Evolutionary conservation across 2,113 vertebrate genomes (phyloP).

Genomic region (Laticauda laticaudata): DNA sequence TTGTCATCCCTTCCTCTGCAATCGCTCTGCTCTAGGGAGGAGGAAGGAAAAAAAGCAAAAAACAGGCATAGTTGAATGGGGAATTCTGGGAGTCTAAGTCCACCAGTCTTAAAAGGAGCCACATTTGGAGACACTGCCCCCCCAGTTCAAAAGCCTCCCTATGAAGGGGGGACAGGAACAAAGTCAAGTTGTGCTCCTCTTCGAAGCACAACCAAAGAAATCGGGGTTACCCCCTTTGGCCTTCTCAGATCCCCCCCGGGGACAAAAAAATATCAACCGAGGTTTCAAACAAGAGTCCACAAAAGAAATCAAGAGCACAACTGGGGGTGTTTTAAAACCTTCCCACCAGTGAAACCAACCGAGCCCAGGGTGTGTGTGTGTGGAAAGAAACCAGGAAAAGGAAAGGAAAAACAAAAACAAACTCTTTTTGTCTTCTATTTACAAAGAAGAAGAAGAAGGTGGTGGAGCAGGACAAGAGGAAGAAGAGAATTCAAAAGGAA

Average conservation of each 20-base stretch:
- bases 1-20: no score
- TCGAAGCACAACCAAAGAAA: background rate
- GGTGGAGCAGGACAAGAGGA: background rate
- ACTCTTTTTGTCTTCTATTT: slow-evolving; percentile 1
- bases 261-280: background rate
- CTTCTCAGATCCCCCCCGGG: background rate
- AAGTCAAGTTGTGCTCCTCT: background rate
- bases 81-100: no score
- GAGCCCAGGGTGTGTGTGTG: background rate
- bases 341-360: background rate
- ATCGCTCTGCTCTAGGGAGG: no score
- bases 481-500: background rate
- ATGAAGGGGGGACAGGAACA: background rate
- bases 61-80: no score
- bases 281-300: background rate
- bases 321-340: background rate
- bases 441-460: background rate
- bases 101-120: no score
- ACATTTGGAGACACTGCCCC: no score
- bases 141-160: background rate
- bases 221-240: background rate
- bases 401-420: background rate
- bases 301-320: background rate
- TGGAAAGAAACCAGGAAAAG: background rate
- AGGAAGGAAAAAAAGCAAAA: no score